phyloP scores from a whole-genome alignment of 2,888 invertebrate species.

The Caenorhabditis sp. region DNA sequence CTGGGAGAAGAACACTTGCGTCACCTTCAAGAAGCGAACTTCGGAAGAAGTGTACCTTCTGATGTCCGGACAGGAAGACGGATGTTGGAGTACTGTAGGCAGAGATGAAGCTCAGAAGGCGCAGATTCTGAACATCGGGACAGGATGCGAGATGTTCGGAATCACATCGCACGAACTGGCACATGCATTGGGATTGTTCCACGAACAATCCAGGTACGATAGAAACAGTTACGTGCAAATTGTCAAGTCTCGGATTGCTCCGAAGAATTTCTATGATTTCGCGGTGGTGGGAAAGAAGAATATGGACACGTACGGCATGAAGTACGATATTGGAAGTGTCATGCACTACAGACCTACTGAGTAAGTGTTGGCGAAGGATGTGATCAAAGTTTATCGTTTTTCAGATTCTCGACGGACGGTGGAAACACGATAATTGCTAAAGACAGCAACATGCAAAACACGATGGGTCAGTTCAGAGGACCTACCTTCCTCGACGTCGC shows the following conservation, averaged over 20 bases:
- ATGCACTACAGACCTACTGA: conserved; percentile 70
- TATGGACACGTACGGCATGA: conserved; percentile 61
- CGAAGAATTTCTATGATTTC: conserved; percentile 64
- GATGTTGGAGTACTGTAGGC: conserved; percentile 71
- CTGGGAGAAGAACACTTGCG: conserved; percentile 64
- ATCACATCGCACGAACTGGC: conserved; percentile 70
- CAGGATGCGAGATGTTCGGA: conserved; percentile 69
- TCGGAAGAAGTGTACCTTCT: conserved; percentile 48
- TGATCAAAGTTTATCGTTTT: too few relatives aligned
- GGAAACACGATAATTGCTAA: conserved; percentile 65
- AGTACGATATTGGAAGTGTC: conserved; percentile 70
- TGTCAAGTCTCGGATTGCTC: conserved; percentile 47
- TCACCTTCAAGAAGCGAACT: conserved; percentile 51
- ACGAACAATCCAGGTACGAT: conserved; percentile 69
- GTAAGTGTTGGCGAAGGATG: conserved; percentile 15
- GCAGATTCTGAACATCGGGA: conserved; percentile 66
- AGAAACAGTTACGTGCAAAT: conserved; percentile 60
- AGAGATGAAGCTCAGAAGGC: conserved; percentile 61
- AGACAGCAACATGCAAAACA: conserved; percentile 63
- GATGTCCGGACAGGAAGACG: conserved; percentile 61
- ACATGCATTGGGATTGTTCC: conserved; percentile 70
- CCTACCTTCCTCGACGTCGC: conserved; percentile 66
- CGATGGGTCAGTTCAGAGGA: conserved; percentile 67
- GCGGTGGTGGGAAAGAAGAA: conserved; percentile 62
- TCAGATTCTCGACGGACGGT: conserved; percentile 60